phyloP scores from a whole-genome alignment of 2,113 vertebrate species.

The Nematolebias whitei region DNA sequence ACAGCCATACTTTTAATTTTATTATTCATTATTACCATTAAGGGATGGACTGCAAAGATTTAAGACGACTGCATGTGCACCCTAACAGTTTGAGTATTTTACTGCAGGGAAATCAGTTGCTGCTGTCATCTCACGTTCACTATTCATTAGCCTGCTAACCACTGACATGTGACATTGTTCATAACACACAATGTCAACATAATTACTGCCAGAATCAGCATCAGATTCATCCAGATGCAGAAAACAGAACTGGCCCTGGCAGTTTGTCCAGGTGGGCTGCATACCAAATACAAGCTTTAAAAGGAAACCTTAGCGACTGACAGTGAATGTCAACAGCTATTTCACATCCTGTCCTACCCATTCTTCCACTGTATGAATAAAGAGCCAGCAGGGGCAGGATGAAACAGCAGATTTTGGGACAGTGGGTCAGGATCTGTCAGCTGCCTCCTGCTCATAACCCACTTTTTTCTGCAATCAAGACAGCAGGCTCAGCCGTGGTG shows the following conservation, averaged over 20 bases:
- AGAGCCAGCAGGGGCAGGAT: conserved; percentile 34
- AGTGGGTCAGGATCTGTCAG: conserved; percentile 38
- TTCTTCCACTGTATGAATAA: conserved; percentile 23
- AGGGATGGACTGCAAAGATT: background rate
- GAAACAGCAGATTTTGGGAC: conserved; percentile 32
- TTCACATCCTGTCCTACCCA: conserved; percentile 13
- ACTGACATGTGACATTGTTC: conserved; percentile 43
- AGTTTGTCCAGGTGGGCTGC: conserved; percentile 20
- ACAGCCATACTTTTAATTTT: conserved; percentile 2
- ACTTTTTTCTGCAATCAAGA: conserved; percentile 23
- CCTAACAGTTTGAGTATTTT: conserved; percentile 18
- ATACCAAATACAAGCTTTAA: background rate
- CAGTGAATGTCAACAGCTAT: conserved; percentile 16
- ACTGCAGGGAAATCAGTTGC: conserved; percentile 7
- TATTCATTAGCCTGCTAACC: conserved; percentile 22
- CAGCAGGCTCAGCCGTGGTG: background rate
- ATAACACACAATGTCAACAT: conserved; percentile 19
- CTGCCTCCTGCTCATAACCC: background rate
- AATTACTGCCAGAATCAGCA: conserved; percentile 15
- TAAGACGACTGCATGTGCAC: background rate
- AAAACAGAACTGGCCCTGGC: conserved; percentile 8
- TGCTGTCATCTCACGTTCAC: conserved; percentile 31
- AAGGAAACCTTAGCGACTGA: conserved; percentile 12
- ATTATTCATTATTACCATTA: conserved; percentile 16
- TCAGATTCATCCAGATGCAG: conserved; percentile 6